Evolutionary conservation across 2,797 vertebrate species (phyloP), one percentile per base, ranked within the genome.

Genomic region (Lithobates pipiens): DNA sequence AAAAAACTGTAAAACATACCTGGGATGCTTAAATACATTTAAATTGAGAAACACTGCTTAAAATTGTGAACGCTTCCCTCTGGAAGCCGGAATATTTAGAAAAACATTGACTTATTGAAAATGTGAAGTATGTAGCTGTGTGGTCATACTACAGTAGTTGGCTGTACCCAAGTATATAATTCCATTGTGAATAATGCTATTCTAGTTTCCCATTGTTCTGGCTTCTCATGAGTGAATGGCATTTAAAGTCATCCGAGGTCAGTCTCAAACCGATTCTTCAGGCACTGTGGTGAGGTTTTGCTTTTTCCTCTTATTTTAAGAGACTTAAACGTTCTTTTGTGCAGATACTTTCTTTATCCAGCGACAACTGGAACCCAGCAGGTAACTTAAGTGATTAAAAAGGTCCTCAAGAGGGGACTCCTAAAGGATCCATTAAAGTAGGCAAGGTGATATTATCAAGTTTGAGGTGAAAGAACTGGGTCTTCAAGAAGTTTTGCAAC

Each of bases 401-500:
- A 10, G 16, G 13, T 57, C 73, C 44, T 54, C 27, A 71, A 54
- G 2, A 32, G 61, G 44, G 13, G 9, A 10, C 54, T 25, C 44
- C 6, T 39, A 80, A 29, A 36, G 46, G n/a, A 10, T 63, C 46
- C 34, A 73, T n/a, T 81, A 72, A 36, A 34, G 23, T 57, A 34
- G 44, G 61, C 27, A 80, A 44, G 16, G 69, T 13, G 10, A 77
- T 25, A 42, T 39, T 29, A 70, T 87, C 81, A 84, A 1, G 76
- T 80, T 84, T 61, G 76, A 69, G 63, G 81, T 67, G 36, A 70
- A 70, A 32, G 32, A 27, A 84, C 25, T n/a, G 77, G 32, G 5
- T 80, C 77, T 42, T 80, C 61, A 39, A 87, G 63, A 76, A 87
- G 86, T 27, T 87, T 87, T 69, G 70, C 5, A 61, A 67, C 76